These are phyloP conservation scores for Phaetusa simplex DNA, from an alignment of 2,113 vertebrate genomes.

Conservation along the genomic window DNA sequence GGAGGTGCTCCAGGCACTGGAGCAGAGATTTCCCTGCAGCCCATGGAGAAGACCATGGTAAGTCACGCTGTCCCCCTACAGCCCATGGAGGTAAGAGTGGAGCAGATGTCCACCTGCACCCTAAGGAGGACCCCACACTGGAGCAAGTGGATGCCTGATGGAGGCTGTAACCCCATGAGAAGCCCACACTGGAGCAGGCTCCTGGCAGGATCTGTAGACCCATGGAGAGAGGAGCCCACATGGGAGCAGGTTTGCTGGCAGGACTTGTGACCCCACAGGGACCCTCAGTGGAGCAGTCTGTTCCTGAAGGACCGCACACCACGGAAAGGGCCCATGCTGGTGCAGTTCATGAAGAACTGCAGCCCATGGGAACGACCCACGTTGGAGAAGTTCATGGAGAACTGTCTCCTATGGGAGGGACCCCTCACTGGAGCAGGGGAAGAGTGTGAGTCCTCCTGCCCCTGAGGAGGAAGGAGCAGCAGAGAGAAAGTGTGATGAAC, in stretches of 20 bases:
- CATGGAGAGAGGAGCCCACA: fast-evolving
- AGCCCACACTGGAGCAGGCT: neutral
- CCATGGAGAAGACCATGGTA: neutral
- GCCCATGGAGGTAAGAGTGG: neutral
- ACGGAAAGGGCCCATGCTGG: neutral
- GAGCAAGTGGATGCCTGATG: neutral
- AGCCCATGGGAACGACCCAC: neutral
- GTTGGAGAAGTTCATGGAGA: neutral
- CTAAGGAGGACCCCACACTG: neutral
- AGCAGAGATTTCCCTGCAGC: neutral
- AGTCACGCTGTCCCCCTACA: neutral
- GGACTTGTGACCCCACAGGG: neutral
- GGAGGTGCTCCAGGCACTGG: neutral
- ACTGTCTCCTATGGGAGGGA: neutral
- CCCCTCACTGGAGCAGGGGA: neutral
- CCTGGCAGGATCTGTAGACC: neutral
- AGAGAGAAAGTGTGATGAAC: neutral
- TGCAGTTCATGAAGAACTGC: neutral
- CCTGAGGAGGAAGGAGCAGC: neutral
- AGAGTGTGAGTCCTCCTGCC: neutral
- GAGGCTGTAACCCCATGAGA: too few species aligned
- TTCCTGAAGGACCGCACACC: neutral
- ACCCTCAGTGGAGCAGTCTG: neutral
- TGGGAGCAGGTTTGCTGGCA: neutral
- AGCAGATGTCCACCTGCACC: neutral